Percentiles rank a stretch among this genome's conserved stretches.
These are phyloP conservation scores for Lepidocolaptes lacrymiger DNA, from an alignment of 2,797 vertebrate species.

Conservation along the genomic window DNA sequence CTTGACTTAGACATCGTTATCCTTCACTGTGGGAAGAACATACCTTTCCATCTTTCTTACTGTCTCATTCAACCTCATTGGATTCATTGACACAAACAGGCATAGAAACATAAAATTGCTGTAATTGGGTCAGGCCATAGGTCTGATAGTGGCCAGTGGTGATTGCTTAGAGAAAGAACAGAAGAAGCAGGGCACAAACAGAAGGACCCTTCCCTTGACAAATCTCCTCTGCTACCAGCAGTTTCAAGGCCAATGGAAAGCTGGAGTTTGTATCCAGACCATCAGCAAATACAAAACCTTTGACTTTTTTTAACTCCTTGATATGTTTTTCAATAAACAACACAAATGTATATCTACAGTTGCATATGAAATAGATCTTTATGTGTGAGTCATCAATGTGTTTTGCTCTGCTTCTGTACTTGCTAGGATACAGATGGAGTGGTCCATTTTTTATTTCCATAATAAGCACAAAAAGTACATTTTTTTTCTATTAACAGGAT, in stretches of 20 bases:
- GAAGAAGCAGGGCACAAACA: neutral
- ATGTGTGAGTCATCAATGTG: neutral
- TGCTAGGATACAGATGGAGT: neutral
- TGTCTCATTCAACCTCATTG: constrained; percentile 28
- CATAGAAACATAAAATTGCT: constrained; percentile 60
- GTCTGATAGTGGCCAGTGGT: constrained; percentile 4
- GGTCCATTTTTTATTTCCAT: neutral
- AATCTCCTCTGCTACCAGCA: neutral
- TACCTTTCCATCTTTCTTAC: constrained; percentile 65
- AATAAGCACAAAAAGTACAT: neutral
- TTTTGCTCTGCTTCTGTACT: neutral
- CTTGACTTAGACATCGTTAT: constrained; percentile 52
- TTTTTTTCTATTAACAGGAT: neutral
- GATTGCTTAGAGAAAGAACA: constrained; percentile 27
- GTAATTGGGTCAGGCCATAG: constrained; percentile 67
- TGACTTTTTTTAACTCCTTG: neutral
- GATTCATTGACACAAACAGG: constrained; percentile 53
- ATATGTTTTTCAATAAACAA: neutral
- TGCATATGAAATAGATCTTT: neutral
- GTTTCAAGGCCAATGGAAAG: neutral
- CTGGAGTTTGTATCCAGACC: neutral
- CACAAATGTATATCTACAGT: neutral
- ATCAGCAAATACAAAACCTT: neutral
- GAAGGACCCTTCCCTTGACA: neutral
- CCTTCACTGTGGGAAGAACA: constrained; percentile 35